These are phyloP conservation scores for Frankliniella intonsa DNA, from an alignment of 2,888 invertebrate species.

Conservation along the genomic window DNA sequence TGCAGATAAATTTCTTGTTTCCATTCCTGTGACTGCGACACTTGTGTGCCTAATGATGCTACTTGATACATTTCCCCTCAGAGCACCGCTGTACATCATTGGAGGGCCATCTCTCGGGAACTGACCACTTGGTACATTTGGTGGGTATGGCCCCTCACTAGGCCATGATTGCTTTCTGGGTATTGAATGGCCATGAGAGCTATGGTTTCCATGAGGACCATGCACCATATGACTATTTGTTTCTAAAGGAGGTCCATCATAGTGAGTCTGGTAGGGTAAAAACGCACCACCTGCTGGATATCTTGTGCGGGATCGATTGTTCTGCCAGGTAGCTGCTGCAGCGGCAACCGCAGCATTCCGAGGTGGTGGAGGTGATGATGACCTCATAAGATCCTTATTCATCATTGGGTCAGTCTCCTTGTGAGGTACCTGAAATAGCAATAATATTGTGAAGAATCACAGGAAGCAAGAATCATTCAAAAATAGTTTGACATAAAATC, in stretches of 20 bases:
- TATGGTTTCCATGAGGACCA: not conserved
- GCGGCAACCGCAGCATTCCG: not conserved
- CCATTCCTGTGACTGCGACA: not conserved
- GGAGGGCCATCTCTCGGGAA: not conserved
- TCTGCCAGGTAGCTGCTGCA: not conserved
- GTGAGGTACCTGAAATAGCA: not conserved
- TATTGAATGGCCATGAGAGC: not conserved
- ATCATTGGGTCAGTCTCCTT: not conserved
- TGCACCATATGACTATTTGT: not conserved
- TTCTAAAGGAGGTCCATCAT: constrained; percentile 5
- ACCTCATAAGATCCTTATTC: not conserved
- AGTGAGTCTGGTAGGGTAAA: not conserved
- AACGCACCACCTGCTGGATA: not conserved
- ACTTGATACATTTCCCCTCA: not conserved
- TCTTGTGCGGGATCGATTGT: not conserved
- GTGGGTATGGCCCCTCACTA: not conserved
- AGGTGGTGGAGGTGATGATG: not conserved
- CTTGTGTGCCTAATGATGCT: not conserved
- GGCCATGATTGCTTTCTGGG: not conserved
- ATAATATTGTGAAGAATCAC: not conserved
- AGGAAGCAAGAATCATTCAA: not conserved
- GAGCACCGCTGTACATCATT: not conserved
- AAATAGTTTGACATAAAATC: not conserved
- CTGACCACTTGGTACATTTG: not conserved
- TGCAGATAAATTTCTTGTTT: not conserved